Evolutionary conservation across 2,888 invertebrate species (phyloP), one percentile per base, ranked within the genome.

Genomic region (Sphaerophoria rueppellii): DNA sequence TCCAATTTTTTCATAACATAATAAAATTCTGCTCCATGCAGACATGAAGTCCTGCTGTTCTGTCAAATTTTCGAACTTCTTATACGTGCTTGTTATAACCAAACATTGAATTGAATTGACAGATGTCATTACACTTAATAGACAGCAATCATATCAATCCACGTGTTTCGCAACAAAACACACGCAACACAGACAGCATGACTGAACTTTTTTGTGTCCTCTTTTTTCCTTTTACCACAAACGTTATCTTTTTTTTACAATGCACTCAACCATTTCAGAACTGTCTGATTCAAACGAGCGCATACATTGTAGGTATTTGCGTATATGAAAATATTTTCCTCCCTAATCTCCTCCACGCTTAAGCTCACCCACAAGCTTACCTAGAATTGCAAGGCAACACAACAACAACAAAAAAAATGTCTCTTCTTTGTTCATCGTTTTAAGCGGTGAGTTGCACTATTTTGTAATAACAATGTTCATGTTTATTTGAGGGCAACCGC

Each of bases 391-490:
- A 24, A 2, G 24, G 24, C 24, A 24, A 24, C 16, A 52, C 24
- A 52, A 52, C 6, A 16, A 16, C 9, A 14, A 48, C 14, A 34
- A 34, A 24, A n/a, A n/a, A 61, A 43, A 9, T 32, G n/a, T 63
- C 35, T 48, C 40, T 61, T 46, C 61, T 63, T 63, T 63, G 63
- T 63, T 63, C 48, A 48, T 24, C 12, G 11, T 0, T 40, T 11
- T 9, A 35, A 65, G 65, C 35, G 65, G 65, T 50, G 50, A 48
- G 50, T 6, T 65, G 50, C 65, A 65, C 50, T 65, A 50, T 65
- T 65, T 67, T 67, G 67, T 67, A 54, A 67, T 67, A 67, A 67
- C 37, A 67, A 67, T 40, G 52, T 54, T 67, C 67, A 54, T 54
- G 67, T 54, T 67, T 67, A 40, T 67, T 54, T 67, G 37, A 40